Evolutionary conservation across 2,113 vertebrate species (phyloP).

Genomic region (Sinocyclocheilus anophthalmus): DNA sequence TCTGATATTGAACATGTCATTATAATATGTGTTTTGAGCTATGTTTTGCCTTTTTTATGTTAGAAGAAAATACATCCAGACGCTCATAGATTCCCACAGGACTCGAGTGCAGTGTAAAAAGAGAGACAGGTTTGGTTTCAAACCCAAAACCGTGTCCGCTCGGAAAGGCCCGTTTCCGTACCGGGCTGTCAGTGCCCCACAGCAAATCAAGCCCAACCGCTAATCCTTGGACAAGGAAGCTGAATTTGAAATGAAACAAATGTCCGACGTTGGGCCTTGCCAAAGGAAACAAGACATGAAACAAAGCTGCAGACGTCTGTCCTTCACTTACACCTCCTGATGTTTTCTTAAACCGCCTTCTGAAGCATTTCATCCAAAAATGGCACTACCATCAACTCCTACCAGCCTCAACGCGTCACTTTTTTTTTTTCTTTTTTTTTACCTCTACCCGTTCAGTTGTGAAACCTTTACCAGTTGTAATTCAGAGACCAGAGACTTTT

Average conservation of each 20-base stretch:
- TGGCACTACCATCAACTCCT: neutral
- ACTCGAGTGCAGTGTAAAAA: conserved; percentile 4
- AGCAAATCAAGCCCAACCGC: conserved; percentile 37
- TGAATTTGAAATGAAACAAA: conserved; percentile 46
- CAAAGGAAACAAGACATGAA: conserved; percentile 52
- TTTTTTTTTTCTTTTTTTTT: conserved; percentile 25
- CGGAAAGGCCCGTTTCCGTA: conserved; percentile 38
- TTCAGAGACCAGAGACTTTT: conserved; percentile 47
- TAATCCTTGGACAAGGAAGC: conserved; percentile 50
- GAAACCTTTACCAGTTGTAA: conserved; percentile 29
- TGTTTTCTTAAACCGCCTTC: conserved; percentile 4
- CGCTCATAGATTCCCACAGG: neutral
- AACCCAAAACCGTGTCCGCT: conserved; percentile 15
- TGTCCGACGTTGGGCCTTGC: conserved; percentile 25
- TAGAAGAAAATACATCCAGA: conserved; percentile 18
- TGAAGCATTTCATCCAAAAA: conserved; percentile 19
- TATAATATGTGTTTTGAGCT: conserved; percentile 31
- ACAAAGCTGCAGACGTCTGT: conserved; percentile 32
- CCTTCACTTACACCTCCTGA: neutral
- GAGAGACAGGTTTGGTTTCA: conserved; percentile 43
- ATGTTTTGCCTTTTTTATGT: conserved; percentile 8
- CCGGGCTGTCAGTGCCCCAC: conserved; percentile 23
- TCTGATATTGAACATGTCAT: conserved; percentile 34
- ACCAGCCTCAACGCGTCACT: conserved; percentile 10
- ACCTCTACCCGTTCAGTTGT: conserved; percentile 35